These are phyloP conservation scores for Puffinus mauretanicus DNA, from an alignment of 2,113 vertebrate species.

Conservation along the genomic window DNA sequence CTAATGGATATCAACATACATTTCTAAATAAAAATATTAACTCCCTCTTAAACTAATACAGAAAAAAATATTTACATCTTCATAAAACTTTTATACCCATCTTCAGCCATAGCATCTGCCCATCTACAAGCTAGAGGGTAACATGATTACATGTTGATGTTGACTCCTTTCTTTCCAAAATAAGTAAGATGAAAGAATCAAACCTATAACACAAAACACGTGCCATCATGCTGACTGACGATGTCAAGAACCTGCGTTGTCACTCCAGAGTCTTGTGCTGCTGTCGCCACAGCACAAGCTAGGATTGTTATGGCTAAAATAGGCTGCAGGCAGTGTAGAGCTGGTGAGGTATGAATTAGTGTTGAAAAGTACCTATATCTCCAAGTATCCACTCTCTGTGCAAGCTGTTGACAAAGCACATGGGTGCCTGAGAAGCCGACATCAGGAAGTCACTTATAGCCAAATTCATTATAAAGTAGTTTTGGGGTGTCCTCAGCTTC, in stretches of 20 bases:
- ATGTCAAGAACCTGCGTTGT: neutral
- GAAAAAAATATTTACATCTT: neutral
- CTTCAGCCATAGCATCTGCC: neutral
- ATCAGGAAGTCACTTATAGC: constrained; percentile 73
- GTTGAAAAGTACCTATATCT: constrained; percentile 60
- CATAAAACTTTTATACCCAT: neutral
- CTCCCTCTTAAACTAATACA: neutral
- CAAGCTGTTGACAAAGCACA: constrained; percentile 74
- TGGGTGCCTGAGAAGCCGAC: constrained; percentile 70
- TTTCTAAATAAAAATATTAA: neutral
- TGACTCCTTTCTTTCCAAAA: neutral
- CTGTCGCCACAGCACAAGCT: neutral
- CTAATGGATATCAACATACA: neutral
- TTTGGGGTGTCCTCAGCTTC: constrained; percentile 73
- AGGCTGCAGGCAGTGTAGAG: neutral
- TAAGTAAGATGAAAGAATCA: neutral
- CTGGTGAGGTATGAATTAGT: neutral
- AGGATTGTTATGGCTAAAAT: neutral
- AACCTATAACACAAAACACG: neutral
- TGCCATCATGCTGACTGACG: neutral
- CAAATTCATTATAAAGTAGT: constrained; percentile 76
- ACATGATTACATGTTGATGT: neutral
- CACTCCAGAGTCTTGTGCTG: neutral
- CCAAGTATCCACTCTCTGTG: constrained; percentile 71
- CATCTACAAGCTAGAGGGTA: neutral